Evolutionary conservation across 2,113 vertebrate species (phyloP), one percentile per base, ranked within the genome.

Genomic region (Pomatorhinus ruficollis): DNA sequence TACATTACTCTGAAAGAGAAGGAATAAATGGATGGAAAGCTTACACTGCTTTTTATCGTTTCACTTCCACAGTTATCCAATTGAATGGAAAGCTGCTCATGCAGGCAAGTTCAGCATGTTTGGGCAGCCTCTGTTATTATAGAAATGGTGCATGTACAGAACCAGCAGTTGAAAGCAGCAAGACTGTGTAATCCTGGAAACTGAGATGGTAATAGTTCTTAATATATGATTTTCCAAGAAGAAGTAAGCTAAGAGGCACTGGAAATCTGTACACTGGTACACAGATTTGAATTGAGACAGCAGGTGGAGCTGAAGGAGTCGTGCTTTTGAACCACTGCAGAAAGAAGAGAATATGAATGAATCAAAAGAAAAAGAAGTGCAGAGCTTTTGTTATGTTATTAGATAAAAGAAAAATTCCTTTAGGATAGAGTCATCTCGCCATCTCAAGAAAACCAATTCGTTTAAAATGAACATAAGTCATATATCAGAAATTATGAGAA

Each of bases 231-330:
- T 86, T 96, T 84, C 68, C 44, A 68, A 68, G 70, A 60, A 70
- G 35, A 49, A 83, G 49, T 71, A 60, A 70, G 49, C 45, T 44
- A 87, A 54, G 39, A 69, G 81, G 28, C 40, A 68, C 52, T 2
- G 12, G 64, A 57, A 91, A 80, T 84, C 52, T 30, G 0, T 80
- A 65, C 45, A 37, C 50, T 85, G 63, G 68, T 52, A 44, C 27
- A 59, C 21, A 45, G 80, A 60, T 83, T 78, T 87, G 45, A 86
- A 24, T 81, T 95, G 53, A 94, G 91, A 95, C 97, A 96, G 98
- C 96, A 98, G 96, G 92, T 97, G 97, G 97, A 97, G 97, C 97
- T 96, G 95, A 70, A 92, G 83, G 91, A 96, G 70, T 61, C 95
- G 45, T 79, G 24, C 85, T 94, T 94, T 86, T 94, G 57, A 90